Evolutionary conservation across 2,888 invertebrate genomes (phyloP).

Genomic region (Bruchidius siliquastri): DNA sequence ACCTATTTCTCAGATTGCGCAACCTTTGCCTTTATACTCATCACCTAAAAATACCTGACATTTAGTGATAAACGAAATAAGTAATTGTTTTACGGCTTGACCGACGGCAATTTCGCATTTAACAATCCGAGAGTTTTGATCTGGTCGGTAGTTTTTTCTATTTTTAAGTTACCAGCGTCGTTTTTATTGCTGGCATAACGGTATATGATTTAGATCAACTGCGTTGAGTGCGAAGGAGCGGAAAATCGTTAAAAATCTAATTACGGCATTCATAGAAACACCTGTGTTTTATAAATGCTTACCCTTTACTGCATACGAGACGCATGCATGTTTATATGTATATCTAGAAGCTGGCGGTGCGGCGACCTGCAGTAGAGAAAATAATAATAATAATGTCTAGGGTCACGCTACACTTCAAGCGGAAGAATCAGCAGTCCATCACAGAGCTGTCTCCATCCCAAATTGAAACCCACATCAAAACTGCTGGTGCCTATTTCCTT

Average conservation of each 20-base stretch:
- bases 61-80: neutral
- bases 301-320: too few relatives aligned
- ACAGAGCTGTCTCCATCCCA: too few relatives aligned
- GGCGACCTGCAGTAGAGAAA: too few relatives aligned
- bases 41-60: neutral
- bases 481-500: too few relatives aligned
- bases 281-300: neutral
- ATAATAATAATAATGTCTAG: too few relatives aligned
- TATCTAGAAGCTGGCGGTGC: too few relatives aligned
- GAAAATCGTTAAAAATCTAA: neutral
- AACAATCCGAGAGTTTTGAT: neutral
- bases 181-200: neutral
- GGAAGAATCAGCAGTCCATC: too few relatives aligned
- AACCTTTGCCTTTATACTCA: neutral
- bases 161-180: neutral
- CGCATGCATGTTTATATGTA: too few relatives aligned
- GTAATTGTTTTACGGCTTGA: neutral
- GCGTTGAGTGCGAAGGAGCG: neutral
- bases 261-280: neutral
- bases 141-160: neutral
- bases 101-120: neutral
- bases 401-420: too few relatives aligned
- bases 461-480: too few relatives aligned
- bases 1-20: neutral
- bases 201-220: neutral